Evolutionary conservation across 2,113 vertebrate genomes (phyloP).

Genomic region (Okapia johnstoni): DNA sequence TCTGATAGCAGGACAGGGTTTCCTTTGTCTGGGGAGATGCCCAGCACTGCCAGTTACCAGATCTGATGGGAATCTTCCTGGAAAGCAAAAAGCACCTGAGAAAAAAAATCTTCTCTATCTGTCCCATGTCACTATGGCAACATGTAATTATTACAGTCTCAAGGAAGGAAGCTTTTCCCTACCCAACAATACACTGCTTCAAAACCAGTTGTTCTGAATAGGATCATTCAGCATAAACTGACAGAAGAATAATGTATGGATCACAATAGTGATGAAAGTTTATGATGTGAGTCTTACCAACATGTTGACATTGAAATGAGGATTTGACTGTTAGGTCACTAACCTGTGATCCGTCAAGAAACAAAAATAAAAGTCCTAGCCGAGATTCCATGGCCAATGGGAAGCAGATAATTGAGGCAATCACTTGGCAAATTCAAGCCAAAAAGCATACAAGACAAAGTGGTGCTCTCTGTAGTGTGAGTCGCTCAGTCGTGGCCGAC

Average conservation of each 20-base stretch:
- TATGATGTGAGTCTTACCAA: neutral
- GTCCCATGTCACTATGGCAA: neutral
- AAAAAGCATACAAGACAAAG: neutral
- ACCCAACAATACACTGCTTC: neutral
- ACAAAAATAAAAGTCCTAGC: neutral
- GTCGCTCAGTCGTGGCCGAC: no score
- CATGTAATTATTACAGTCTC: neutral
- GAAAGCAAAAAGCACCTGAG: neutral
- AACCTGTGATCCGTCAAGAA: neutral
- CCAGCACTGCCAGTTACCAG: neutral
- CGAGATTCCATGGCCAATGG: neutral
- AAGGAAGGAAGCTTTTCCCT: neutral
- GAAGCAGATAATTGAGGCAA: slow-evolving; percentile 22
- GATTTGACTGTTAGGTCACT: neutral
- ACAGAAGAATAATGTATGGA: neutral
- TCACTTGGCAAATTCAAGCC: slow-evolving; percentile 22
- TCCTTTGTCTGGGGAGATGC: neutral
- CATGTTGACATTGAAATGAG: neutral
- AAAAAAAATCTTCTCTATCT: neutral
- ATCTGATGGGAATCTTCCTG: neutral
- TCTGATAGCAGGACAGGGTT: neutral
- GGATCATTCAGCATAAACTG: neutral
- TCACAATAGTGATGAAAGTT: neutral
- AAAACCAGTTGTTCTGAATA: neutral
- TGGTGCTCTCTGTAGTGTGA: no score